phyloP scores from a whole-genome alignment of 2,888 invertebrate genomes.

The Atherix ibis region DNA sequence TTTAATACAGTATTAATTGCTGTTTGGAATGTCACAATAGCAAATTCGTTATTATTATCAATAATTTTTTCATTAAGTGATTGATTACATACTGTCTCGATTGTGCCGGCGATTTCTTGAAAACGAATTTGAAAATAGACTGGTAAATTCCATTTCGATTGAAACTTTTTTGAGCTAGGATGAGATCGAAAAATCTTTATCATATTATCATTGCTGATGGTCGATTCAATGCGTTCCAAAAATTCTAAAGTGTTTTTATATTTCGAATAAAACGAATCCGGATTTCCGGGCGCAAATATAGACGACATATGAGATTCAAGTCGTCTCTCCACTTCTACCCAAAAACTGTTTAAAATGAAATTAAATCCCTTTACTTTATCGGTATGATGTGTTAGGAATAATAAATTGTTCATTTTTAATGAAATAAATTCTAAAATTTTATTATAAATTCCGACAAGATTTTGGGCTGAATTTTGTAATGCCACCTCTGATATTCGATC shows the following conservation, averaged over 20 bases:
- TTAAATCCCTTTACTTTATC: conserved; percentile 46
- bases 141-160: conserved; percentile 81
- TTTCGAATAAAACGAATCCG: conserved; percentile 68
- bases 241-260: conserved; percentile 67
- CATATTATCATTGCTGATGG: conserved; percentile 39
- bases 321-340: conserved; percentile 71
- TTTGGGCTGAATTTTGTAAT: conserved; percentile 43
- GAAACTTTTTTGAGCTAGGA: conserved; percentile 58
- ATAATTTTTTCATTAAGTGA: conserved; percentile 17
- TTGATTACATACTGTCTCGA: conserved; percentile 23
- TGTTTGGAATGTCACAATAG: conserved; percentile 25
- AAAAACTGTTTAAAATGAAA: conserved; percentile 71
- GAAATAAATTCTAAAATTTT: conserved; percentile 57
- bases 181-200: conserved; percentile 44
- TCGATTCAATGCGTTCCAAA: conserved; percentile 50
- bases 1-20: conserved; percentile 38
- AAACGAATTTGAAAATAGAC: conserved; percentile 89
- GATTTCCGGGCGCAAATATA: conserved; percentile 86
- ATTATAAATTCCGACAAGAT: conserved; percentile 54
- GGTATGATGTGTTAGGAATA: conserved; percentile 35
- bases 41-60: conserved; percentile 15
- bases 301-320: conserved; percentile 64
- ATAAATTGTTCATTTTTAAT: conserved; percentile 42
- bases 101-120: conserved; percentile 72
- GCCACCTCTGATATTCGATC: conserved; percentile 53